Conservation (phyloP, 2,888 invertebrate species). For the Willowsia nigromaculata region DNA sequence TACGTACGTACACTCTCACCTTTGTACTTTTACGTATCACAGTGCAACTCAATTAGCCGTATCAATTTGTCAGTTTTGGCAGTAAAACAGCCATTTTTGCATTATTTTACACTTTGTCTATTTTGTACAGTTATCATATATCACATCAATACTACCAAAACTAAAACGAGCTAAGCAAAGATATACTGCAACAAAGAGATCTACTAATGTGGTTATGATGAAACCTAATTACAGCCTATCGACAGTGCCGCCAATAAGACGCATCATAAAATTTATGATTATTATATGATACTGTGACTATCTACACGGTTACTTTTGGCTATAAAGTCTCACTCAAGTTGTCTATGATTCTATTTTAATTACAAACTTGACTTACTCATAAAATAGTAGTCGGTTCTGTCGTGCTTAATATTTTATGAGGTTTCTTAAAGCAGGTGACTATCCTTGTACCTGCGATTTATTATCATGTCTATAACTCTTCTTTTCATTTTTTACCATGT, state of each 20-base stretch:
- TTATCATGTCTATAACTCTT: neutral
- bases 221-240: constrained; percentile 18
- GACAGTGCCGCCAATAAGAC: neutral
- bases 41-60: constrained; percentile 38
- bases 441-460: neutral
- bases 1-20: neutral
- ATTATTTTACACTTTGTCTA: neutral
- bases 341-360: neutral
- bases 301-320: neutral
- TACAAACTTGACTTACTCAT: neutral
- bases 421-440: neutral
- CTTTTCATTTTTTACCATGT: neutral
- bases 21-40: neutral
- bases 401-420: constrained; percentile 23
- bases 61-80: constrained; percentile 46
- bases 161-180: neutral
- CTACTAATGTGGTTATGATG: neutral
- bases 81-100: neutral
- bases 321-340: neutral
- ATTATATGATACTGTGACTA: neutral
- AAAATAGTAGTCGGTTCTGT: too few species aligned
- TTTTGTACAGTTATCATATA: neutral
- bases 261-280: neutral
- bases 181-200: neutral
- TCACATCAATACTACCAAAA: neutral